Percentiles rank a stretch among this genome's conserved stretches.
These are phyloP conservation scores for Ranitomeya imitator DNA, from an alignment of 2,113 vertebrate species.

Conservation along the genomic window DNA sequence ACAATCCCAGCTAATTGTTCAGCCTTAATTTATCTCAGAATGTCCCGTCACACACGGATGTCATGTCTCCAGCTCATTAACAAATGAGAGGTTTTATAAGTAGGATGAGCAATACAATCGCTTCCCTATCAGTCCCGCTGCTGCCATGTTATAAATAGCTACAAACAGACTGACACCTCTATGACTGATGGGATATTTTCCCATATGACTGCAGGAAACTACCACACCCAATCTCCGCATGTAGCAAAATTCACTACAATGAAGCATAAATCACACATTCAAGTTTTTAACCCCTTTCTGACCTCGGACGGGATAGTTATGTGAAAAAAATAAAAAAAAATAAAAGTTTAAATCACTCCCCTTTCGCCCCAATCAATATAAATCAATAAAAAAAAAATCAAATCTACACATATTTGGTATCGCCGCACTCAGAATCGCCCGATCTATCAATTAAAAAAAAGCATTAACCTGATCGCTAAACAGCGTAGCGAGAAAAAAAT, in stretches of 20 bases:
- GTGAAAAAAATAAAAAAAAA: no score
- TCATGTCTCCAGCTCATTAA: neutral
- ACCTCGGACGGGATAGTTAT: no score
- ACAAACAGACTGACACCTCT: slow-evolving; percentile 1
- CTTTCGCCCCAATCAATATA: no score
- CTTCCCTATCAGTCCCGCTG: neutral
- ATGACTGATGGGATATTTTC: neutral
- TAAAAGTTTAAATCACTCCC: no score
- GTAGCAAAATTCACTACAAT: neutral
- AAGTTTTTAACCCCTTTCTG: no score
- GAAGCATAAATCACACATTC: no score
- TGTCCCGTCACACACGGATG: neutral
- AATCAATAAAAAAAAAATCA: no score
- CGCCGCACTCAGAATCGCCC: no score
- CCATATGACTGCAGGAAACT: neutral
- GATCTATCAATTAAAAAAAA: no score
- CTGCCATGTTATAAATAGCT: neutral
- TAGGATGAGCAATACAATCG: neutral
- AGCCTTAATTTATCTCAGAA: neutral
- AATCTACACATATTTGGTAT: no score
- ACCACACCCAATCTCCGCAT: neutral
- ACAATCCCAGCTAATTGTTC: neutral
- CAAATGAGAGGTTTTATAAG: neutral
- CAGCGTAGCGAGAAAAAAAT: no score
- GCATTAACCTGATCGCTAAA: no score